Base-by-base conservation (phyloP, 2,797 vertebrate genomes). In the Phalanger gymnotis region DNA sequence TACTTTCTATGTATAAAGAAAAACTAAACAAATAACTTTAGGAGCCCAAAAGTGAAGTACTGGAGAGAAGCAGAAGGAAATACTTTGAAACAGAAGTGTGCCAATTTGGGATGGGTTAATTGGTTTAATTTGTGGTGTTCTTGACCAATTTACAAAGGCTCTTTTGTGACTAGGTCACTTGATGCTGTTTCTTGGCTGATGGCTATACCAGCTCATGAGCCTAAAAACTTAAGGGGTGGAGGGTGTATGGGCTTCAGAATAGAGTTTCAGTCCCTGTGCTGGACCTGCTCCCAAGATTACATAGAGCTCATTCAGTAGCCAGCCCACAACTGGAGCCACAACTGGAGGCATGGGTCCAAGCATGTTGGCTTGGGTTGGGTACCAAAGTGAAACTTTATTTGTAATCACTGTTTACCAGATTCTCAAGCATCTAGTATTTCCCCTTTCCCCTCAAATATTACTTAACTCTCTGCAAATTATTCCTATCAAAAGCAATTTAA, bases 101-200 rank as follows among this genome's bases (percentile, higher is more conserved):
- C 92, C 87, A 56, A 53, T 93, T 95, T 58, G 53, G 94, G 87
- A 94, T 54, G 66, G 94, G 57, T 57, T 57, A 93, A 91, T 92
- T 91, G 94, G 94, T 95, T 91, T 95, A 92, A 90, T 94, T 94
- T 95, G 90, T 87, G 81, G 95, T 81, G 61, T 87, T 87, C 73
- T 87, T 87, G 73, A 57, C 47, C 47, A 52, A 91, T 94, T 94
- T 90, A 97, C 95, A 97, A 96, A 97, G 94, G 93, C 90, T 94
- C 58, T 97, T 97, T 97, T 98, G 94, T 97, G 66, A 94, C 95
- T 89, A 4, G 95, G 91, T 97, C 93, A 92, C 95, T 95, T 95
- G 90, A 96, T 96, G 95, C 95, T 97, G 55, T 93, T 95, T 97
- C 91, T 96, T 97, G 98, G 97, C 97, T 95, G 55, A 95, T 95